A percentile compares a stretch with the other conserved stretches of the same genome.
Conservation (phyloP, 2,888 invertebrate species). For the Elgonia sp. region DNA sequence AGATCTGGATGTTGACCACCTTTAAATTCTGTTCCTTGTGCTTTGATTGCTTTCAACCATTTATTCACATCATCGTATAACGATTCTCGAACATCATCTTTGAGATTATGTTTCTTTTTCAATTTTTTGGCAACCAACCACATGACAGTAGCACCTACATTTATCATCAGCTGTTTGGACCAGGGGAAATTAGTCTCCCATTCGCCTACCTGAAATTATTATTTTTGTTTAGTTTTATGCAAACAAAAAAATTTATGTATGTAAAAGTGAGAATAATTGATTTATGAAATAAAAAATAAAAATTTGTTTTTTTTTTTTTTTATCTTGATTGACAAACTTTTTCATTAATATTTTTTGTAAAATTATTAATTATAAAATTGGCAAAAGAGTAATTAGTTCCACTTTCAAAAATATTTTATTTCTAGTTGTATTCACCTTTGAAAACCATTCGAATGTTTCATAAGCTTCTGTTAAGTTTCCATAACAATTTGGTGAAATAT, state of each 20-base stretch:
- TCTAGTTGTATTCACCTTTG: conserved; percentile 87
- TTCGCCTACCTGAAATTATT: conserved; percentile 90
- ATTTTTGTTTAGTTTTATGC: no score
- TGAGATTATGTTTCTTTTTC: conserved; percentile 94
- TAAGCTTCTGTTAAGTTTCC: conserved; percentile 94
- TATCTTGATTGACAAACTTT: no score
- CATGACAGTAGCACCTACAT: conserved; percentile 97
- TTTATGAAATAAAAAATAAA: no score
- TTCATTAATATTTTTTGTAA: no score
- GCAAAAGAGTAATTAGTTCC: not conserved
- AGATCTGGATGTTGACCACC: conserved; percentile 96
- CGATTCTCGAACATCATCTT: conserved; percentile 95
- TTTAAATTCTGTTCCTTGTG: conserved; percentile 92
- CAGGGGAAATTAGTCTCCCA: conserved; percentile 97
- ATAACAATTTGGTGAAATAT: conserved; percentile 98
- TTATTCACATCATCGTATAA: conserved; percentile 95
- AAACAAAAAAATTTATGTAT: conserved; percentile 20
- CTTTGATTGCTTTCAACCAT: conserved; percentile 92
- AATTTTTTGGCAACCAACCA: conserved; percentile 96
- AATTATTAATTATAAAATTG: no score
- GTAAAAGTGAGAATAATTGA: no score
- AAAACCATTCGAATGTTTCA: conserved; percentile 98
- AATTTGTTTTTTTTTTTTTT: no score
- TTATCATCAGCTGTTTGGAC: conserved; percentile 95
- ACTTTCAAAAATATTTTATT: not conserved